Base-by-base conservation (phyloP, 53 echinoderm and acorn worm species). In the Antedon mediterranea region DNA sequence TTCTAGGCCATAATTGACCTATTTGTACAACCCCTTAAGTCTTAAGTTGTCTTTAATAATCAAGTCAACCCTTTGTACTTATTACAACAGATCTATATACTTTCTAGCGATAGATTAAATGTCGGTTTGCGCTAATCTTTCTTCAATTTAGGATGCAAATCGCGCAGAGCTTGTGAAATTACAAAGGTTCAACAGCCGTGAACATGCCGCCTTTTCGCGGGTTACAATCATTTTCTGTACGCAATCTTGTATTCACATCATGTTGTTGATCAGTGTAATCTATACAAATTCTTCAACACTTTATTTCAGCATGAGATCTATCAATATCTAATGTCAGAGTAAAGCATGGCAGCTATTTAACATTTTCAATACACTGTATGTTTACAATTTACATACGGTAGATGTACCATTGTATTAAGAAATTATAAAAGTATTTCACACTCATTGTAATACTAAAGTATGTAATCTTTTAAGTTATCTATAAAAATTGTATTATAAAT, bases 121-220 rank as follows among this genome's bases (percentile, higher is more conserved):
- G 23, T 57, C 57, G 57, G 57, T 57, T 57, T 57, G 57, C 57
- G 9, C 57, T 57, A 57, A 57, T 57, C 57, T 57, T 57, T 57
- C 57, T 57, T 57, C 57, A 57, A 57, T 57, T 57, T 57, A 57
- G 57, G 57, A 57, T 57, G 57, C 57, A 57, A 57, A 57, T 57
- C 57, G 11, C 23, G 23, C 57, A 57, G 57, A 57, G 57, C 57
- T 57, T 26, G 14, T 57, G 57, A 57, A 57, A 57, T 57, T 57
- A 57, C 57, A 18, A 11, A 57, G 57, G 57, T 57, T 57, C 57
- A 57, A 57, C 57, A 57, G 57, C 57, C 57, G 57, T 57, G 57
- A 18, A 57, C 23, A 8, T 57, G 57, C 57, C 57, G 57, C 57
- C 57, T 57, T 57, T 57, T 57, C 23, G 20, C 57, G 57, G 57